Conservation (phyloP, 37 sponge, comb jelly and placozoan genomes). For the Spongilla lacustris region DNA sequence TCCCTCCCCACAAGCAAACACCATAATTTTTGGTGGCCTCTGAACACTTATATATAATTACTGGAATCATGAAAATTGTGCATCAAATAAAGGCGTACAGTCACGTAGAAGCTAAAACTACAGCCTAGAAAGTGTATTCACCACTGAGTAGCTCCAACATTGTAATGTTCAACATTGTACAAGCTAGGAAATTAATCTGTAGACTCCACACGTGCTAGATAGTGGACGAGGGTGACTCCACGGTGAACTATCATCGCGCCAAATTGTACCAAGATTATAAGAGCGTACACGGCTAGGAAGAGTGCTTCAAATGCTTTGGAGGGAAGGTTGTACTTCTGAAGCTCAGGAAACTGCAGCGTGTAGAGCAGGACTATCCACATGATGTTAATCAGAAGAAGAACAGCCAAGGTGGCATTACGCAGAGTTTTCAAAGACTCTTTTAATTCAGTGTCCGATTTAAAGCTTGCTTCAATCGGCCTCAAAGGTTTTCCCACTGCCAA, state of each 20-base stretch:
- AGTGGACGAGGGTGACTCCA: conserved; percentile 63
- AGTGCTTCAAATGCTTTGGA: conserved; percentile 44
- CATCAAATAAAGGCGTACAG: too few species aligned
- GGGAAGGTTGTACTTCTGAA: conserved; percentile 32
- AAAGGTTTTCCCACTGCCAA: too few species aligned
- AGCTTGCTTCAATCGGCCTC: conserved; percentile 29
- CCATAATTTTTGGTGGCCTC: too few species aligned
- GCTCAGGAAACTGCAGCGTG: conserved; percentile 33
- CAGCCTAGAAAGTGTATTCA: too few species aligned
- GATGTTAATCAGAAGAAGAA: conserved; percentile 67
- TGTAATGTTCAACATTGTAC: too few species aligned
- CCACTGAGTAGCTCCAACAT: too few species aligned
- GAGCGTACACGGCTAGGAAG: conserved; percentile 62
- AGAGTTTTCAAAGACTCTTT: conserved; percentile 35
- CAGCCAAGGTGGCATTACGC: conserved; percentile 47
- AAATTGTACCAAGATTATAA: conserved; percentile 66
- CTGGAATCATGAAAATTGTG: too few species aligned
- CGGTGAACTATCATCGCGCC: conserved; percentile 62
- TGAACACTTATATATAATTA: too few species aligned
- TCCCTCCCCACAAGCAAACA: too few species aligned
- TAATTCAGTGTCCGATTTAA: conserved; percentile 32
- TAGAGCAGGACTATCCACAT: conserved; percentile 75
- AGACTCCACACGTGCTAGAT: conserved; percentile 43
- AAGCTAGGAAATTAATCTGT: too few species aligned
- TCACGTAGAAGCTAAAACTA: too few species aligned